Base-by-base conservation (phyloP, 2,888 invertebrate genomes). In the Ferrisia virgata region DNA sequence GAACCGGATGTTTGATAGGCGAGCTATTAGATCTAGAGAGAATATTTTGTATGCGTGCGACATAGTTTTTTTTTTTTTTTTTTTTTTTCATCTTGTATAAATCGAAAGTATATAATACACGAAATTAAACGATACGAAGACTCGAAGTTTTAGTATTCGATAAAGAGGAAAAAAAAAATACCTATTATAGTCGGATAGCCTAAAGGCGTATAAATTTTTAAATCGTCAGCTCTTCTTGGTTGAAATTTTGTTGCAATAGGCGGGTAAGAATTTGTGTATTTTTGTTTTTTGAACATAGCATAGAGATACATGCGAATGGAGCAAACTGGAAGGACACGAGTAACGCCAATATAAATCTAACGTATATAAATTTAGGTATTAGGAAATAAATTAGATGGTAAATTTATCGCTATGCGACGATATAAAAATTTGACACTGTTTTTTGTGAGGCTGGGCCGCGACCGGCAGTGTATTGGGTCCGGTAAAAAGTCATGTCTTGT, bases 311-410 rank as follows among this genome's bases (percentile, higher is more conserved):
- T n/a, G n/a, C n/a, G n/a, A n/a, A n/a, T n/a, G n/a, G n/a, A n/a
- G n/a, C n/a, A n/a, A n/a, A n/a, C n/a, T n/a, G n/a, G n/a, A n/a
- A n/a, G n/a, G n/a, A n/a, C n/a, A n/a, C 40, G 9, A 40, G 40
- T 11, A n/a, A 18, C 47, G 53, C 53, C 53, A 53, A 47, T n/a
- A 47, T n/a, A 43, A 15, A 47, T n/a, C 47, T 47, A 76, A 13
- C 72, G 72, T 25, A 76, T n/a, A n/a, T 76, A 76, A 76, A 76
- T 76, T 76, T 22, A 36, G 72, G 72, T 76, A 76, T 76, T 76
- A 76, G 72, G 36, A 76, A 36, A 76, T 76, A 36, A 76, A 76
- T 76, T 76, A 76, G 36, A 76, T 28, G 25, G 36, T 9, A 76
- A 76, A 76, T 76, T 76, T 76, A 76, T 76, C 72, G 72, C 22